Evolutionary conservation across 2,888 invertebrate species (phyloP), one percentile per base, ranked within the genome.

Genomic region (Agriopis aurantiaria): DNA sequence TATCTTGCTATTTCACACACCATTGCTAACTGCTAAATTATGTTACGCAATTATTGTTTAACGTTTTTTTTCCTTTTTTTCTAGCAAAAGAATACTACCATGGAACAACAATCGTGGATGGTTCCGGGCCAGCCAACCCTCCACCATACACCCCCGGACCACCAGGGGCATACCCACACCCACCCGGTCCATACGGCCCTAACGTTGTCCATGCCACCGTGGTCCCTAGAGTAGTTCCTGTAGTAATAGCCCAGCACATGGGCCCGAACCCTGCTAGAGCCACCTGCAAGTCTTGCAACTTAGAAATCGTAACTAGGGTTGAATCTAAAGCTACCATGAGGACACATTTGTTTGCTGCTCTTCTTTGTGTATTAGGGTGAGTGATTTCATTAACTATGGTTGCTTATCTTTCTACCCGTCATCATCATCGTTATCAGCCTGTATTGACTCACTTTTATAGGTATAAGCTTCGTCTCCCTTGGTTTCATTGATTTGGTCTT

Each of bases 341-440:
- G 65, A 96, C 96, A 0, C 95, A 96, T 82, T 78, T 95, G 10
- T 89, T 94, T 71, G 95, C 95, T 7, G 71, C 91, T 9, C 58
- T 95, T 0, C 84, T 95, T 12, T 95, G 95, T 76, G 41, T 90
- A n/a, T 3, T 91, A 14, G 87, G 86, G 91, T 92, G 78, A 84
- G 88, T 82, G 3, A 55, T 43, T 33, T 33, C 65, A n/a, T 48
- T 23, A 23, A 23, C 2, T 23, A 23, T 23, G 17, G 17, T 23
- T 23, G 17, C 17, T 23, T 23, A 0, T 23, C 17, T 23, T 23
- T 23, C 17, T 23, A 23, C 0, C 17, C 17, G 17, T 23, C 17
- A 23, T 23, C 17, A 23, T 23, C 17, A 23, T 23, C 2, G 17
- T n/a, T n/a, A n/a, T 23, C 17, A 23, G 17, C 17, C 17, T 23